Base-by-base conservation (phyloP, 1,140 invertebrate genomes). In the Lethocerus indicus region DNA sequence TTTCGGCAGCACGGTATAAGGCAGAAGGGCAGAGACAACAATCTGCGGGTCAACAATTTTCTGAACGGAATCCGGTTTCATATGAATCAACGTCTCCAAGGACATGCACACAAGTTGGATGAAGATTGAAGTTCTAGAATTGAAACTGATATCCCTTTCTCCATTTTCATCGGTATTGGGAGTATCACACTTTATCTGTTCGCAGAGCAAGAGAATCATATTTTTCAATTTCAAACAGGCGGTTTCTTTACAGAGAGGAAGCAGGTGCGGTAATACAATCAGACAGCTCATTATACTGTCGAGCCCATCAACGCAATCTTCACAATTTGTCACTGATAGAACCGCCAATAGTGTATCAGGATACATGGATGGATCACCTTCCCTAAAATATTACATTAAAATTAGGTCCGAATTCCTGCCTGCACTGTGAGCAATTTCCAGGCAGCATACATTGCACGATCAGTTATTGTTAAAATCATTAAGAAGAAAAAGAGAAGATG, bases 241-340 rank as follows among this genome's bases (percentile, higher is more conserved):
- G 28, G 49, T 35, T 16, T 20, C 21, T 45, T 56, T 50, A 14
- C 41, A 18, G 20, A 56, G 25, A 40, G 43, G 44, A 9, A 32
- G 35, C 13, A 53, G 9, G 29, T 54, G 47, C n/a, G 49, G 53
- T 6, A 56, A 23, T 5, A 56, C 18, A 2, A 35, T 25, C 9
- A 53, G 36, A 24, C 24, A 21, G n/a, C 16, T 42, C 12, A 35
- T 6, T 18, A 16, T 24, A 13, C 43, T 26, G 7, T 52, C 45
- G 35, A 44, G 29, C 16, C 29, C 13, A 3, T 44, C 26, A 1
- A 27, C 2, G 14, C 18, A 27, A 2, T 44, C 26, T 27, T 44
- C 23, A 44, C n/a, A 18, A 13, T 13, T 44, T n/a, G n/a, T 44
- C 2, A 16, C 1, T 20, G 23, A 13, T 14, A 44, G 18, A 3